A percentile compares a stretch with the other conserved stretches of the same genome.
These are phyloP conservation scores for Gymnothorax reevesii DNA, from an alignment of 2,797 vertebrate species.

Conservation along the genomic window DNA sequence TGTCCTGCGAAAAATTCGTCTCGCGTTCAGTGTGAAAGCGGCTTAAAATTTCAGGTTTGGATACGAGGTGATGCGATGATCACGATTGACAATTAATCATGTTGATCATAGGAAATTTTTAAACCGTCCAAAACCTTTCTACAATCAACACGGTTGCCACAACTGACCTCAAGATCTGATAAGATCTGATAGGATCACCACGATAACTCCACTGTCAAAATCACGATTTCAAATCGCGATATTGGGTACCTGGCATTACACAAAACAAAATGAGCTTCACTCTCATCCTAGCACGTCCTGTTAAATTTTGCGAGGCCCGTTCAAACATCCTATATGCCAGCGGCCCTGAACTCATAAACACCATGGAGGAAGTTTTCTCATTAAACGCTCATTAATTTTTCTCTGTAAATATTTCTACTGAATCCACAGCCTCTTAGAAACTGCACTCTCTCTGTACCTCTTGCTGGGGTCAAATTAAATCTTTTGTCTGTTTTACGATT, in stretches of 20 bases:
- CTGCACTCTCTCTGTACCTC: constrained; percentile 32
- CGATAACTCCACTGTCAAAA: too few species aligned
- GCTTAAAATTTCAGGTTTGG: too few species aligned
- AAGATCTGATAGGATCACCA: too few species aligned
- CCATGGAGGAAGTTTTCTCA: constrained; percentile 41
- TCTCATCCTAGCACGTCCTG: constrained; percentile 32
- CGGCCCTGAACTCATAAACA: constrained; percentile 42
- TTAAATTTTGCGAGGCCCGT: constrained; percentile 51
- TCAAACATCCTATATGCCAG: constrained; percentile 45
- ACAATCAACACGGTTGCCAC: too few species aligned
- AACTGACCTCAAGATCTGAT: too few species aligned
- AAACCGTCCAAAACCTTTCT: too few species aligned
- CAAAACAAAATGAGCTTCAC: constrained; percentile 41
- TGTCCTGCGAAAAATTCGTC: too few species aligned
- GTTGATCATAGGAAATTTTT: too few species aligned
- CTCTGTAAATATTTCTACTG: constrained; percentile 47
- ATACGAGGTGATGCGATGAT: too few species aligned
- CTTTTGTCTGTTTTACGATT: constrained; percentile 37
- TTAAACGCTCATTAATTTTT: constrained; percentile 33
- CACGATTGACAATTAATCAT: too few species aligned
- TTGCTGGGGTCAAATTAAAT: constrained; percentile 40
- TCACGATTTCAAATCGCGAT: too few species aligned
- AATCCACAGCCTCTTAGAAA: constrained; percentile 32
- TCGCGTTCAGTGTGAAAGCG: too few species aligned
- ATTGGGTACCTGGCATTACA: not conserved